These are phyloP conservation scores for Leptothorax acervorum DNA, from an alignment of 2,888 invertebrate genomes.

Conservation along the genomic window DNA sequence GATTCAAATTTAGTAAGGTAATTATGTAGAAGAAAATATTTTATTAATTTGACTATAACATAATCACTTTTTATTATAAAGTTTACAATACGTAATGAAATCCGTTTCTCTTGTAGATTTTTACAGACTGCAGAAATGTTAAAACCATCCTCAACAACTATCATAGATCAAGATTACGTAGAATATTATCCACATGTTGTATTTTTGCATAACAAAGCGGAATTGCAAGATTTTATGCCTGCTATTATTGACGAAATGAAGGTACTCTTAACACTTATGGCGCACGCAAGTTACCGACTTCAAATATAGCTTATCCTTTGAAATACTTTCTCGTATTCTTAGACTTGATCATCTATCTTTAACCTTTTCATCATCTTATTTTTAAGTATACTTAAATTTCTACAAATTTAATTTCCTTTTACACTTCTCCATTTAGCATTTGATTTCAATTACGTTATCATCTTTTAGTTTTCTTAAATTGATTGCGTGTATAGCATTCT, in stretches of 20 bases:
- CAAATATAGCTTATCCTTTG: slow-evolving; percentile 32
- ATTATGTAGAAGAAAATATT: slow-evolving; percentile 25
- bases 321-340: neutral
- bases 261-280: slow-evolving; percentile 76
- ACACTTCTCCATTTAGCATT: neutral
- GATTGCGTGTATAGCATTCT: neutral
- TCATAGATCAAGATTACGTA: slow-evolving; percentile 88
- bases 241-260: slow-evolving; percentile 88
- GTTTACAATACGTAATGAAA: neutral
- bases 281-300: slow-evolving; percentile 55
- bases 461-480: neutral
- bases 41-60: neutral
- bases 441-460: neutral
- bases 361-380: neutral
- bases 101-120: slow-evolving; percentile 87
- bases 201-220: slow-evolving; percentile 93
- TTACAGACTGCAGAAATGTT: slow-evolving; percentile 95
- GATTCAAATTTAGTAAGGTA: slow-evolving; percentile 93
- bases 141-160: slow-evolving; percentile 90
- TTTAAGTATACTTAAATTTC: neutral
- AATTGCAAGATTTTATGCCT: slow-evolving; percentile 91
- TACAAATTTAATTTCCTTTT: neutral
- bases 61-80: slow-evolving; percentile 38
- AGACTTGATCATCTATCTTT: neutral
- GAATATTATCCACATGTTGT: slow-evolving; percentile 94